Evolutionary conservation across 1,140 invertebrate genomes (phyloP).

Genomic region (Procambarus virginalis): DNA sequence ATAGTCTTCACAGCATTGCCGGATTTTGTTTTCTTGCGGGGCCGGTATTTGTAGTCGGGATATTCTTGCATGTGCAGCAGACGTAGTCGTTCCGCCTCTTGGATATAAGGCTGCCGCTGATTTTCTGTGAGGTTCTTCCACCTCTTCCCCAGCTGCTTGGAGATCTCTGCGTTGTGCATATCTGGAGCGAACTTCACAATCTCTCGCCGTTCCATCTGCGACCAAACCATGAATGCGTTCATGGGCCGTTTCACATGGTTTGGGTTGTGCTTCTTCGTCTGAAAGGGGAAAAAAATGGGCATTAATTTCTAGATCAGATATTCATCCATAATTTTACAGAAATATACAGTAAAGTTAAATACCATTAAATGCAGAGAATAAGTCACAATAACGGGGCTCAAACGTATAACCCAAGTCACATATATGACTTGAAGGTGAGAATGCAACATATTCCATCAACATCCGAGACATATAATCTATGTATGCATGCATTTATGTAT

Average conservation of each 20-base stretch:
- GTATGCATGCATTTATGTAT: too few species aligned
- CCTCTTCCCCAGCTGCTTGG: conserved; percentile 88
- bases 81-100: conserved; percentile 92
- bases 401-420: too few species aligned
- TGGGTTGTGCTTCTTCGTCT: conserved; percentile 96
- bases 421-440: too few species aligned
- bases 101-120: conserved; percentile 92
- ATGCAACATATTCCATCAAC: too few species aligned
- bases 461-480: too few species aligned
- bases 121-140: conserved; percentile 93
- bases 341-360: too few species aligned
- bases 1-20: conserved; percentile 69
- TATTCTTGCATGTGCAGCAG: conserved; percentile 96
- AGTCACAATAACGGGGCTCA: too few species aligned
- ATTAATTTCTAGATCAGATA: neutral
- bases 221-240: conserved; percentile 99
- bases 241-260: conserved; percentile 97
- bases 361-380: too few species aligned
- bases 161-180: conserved; percentile 97
- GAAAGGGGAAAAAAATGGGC: conserved; percentile 73
- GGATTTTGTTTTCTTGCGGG: conserved; percentile 87
- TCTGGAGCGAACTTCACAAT: conserved; percentile 95
- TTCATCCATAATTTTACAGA: too few species aligned
- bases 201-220: conserved; percentile 93
- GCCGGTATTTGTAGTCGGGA: conserved; percentile 98